These are phyloP conservation scores for Carollia perspicillata DNA, from an alignment of 2,113 vertebrate genomes.

Conservation along the genomic window DNA sequence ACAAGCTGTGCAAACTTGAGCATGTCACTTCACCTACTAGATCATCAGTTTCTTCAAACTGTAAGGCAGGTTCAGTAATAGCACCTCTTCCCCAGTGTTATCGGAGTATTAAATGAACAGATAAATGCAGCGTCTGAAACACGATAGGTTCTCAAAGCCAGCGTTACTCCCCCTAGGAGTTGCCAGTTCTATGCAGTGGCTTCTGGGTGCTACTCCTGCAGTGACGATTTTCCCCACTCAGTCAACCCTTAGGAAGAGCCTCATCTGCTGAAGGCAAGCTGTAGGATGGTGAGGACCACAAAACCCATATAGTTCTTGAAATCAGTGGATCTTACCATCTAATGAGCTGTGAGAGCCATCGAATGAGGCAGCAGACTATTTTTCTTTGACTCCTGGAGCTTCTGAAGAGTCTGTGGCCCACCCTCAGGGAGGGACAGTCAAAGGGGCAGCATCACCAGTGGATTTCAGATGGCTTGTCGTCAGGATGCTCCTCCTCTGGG, in stretches of 20 bases:
- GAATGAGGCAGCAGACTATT: not conserved
- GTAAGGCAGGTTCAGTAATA: not conserved
- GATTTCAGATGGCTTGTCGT: not conserved
- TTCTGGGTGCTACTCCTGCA: not conserved
- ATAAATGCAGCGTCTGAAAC: not conserved
- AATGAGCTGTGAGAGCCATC: not conserved
- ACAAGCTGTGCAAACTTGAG: not conserved
- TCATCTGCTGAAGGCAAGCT: not conserved
- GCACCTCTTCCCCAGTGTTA: too few species aligned
- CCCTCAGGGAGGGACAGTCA: not conserved
- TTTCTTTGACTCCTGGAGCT: not conserved
- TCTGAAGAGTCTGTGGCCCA: rapidly evolving
- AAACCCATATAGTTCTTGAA: not conserved
- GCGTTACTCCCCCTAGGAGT: not conserved
- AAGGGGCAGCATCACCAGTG: not conserved
- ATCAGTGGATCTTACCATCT: not conserved
- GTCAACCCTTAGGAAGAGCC: not conserved
- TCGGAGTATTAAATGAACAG: not conserved
- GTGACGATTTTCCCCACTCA: rapidly evolving
- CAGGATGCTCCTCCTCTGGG: not conserved
- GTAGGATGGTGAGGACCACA: not conserved
- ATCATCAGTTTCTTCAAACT: not conserved
- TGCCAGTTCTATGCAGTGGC: not conserved
- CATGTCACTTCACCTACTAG: not conserved
- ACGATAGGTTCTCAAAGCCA: not conserved